Conservation (phyloP, 2,888 invertebrate species). For the Lasioglossum calceatum region DNA sequence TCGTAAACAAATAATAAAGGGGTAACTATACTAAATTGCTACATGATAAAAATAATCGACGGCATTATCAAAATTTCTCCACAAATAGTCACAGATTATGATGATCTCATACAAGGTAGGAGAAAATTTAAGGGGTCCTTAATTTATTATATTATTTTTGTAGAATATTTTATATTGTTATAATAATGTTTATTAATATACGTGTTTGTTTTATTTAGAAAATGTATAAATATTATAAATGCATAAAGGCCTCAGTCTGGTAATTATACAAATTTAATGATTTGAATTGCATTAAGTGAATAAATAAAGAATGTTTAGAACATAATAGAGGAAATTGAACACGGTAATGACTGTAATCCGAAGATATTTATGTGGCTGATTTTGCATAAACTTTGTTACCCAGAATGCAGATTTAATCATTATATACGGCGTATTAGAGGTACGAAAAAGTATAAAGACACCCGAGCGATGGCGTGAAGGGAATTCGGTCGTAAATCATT, state of each 20-base stretch:
- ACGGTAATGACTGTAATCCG: neutral
- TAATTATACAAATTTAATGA: neutral
- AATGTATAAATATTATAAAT: neutral
- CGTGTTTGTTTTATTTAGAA: too few relatives aligned
- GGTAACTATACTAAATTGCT: neutral
- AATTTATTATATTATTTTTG: too few relatives aligned
- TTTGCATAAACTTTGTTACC: neutral
- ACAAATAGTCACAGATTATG: neutral
- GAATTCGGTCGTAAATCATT: slow-evolving; percentile 1
- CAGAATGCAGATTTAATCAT: neutral
- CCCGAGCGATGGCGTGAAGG: neutral
- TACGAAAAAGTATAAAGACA: neutral
- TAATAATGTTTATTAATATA: too few relatives aligned
- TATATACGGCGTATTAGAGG: neutral
- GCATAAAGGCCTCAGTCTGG: neutral
- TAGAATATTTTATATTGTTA: too few relatives aligned
- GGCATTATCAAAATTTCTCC: too few relatives aligned
- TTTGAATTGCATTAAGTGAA: neutral
- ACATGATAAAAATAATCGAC: neutral
- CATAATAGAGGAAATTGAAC: neutral
- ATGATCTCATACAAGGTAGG: neutral
- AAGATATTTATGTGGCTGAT: neutral
- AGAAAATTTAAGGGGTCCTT: too few relatives aligned
- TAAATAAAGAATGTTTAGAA: neutral
- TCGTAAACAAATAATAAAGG: neutral